Conservation (phyloP, 2,888 invertebrate genomes). For the Meteorus colon region DNA sequence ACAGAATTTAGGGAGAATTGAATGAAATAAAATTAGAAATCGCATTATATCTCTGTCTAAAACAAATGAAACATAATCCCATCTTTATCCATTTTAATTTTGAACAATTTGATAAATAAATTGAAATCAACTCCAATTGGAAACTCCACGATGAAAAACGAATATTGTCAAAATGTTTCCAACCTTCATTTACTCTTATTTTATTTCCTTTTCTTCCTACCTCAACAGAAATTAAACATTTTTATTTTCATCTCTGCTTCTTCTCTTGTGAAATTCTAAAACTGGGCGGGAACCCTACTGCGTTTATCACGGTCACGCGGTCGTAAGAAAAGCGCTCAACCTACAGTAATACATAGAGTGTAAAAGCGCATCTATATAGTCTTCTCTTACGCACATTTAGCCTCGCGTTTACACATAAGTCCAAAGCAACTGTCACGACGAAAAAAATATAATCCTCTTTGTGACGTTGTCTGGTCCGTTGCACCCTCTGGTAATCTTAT, state of each 20-base stretch:
- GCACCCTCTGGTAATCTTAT: constrained; percentile 9
- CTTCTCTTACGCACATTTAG: neutral
- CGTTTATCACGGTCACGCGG: constrained; percentile 9
- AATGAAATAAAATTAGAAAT: no score
- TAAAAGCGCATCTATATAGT: constrained; percentile 11
- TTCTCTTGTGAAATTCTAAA: constrained; percentile 27
- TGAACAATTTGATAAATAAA: no score
- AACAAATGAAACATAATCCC: no score
- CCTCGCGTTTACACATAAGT: neutral
- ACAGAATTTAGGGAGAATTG: no score
- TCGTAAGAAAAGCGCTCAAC: neutral
- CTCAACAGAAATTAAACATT: constrained; percentile 12
- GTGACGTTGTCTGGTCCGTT: constrained; percentile 18
- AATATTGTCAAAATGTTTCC: neutral
- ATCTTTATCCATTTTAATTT: no score
- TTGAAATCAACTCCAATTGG: no score
- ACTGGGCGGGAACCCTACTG: constrained; percentile 47
- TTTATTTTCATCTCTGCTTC: neutral
- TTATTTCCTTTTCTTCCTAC: neutral
- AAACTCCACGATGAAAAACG: no score
- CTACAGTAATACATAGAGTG: neutral
- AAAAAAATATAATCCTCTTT: constrained; percentile 28
- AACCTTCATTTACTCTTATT: neutral
- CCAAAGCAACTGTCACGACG: neutral
- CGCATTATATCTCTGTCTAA: no score